A percentile compares a stretch with the other conserved stretches of the same genome.
These are phyloP conservation scores for Halocynthia roretzi DNA, from an alignment of 23 tunicate genomes.

Conservation along the genomic window DNA sequence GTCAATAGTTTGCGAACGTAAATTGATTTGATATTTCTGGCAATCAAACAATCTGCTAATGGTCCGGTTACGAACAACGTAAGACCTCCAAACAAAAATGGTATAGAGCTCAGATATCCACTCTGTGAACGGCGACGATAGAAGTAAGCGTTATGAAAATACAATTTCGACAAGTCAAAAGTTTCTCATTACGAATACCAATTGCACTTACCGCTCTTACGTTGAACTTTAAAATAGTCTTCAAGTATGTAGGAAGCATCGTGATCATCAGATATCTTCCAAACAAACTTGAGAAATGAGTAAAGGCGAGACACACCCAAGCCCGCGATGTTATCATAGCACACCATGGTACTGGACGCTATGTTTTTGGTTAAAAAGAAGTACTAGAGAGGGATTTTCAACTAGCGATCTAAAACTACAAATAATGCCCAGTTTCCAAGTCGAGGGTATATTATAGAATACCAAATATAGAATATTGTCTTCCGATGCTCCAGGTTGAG, in stretches of 20 bases:
- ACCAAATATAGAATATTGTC: not conserved
- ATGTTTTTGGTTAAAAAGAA: not conserved
- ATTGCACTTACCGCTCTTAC: constrained; percentile 16
- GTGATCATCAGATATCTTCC: constrained; percentile 16
- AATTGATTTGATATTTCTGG: constrained; percentile 1
- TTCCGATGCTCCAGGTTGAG: too few species aligned
- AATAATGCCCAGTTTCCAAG: not conserved
- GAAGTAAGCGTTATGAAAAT: not conserved
- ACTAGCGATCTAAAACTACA: too few species aligned
- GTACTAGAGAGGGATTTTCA: not conserved
- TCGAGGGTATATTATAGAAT: not conserved
- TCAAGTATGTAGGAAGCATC: constrained; percentile 17
- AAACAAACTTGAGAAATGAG: constrained; percentile 15
- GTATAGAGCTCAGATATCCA: constrained; percentile 15
- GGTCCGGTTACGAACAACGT: not conserved
- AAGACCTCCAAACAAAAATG: not conserved
- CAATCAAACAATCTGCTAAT: constrained; percentile 18
- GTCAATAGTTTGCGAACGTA: constrained; percentile 5
- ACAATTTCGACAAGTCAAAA: not conserved
- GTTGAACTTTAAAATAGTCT: constrained; percentile 16
- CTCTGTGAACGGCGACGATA: not conserved
- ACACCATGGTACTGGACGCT: constrained; percentile 8
- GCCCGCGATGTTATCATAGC: constrained; percentile 10
- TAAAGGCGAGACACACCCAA: constrained; percentile 9
- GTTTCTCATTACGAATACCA: not conserved